Evolutionary conservation across 2,113 vertebrate species (phyloP).

Genomic region (Rhadina sibilatrix): DNA sequence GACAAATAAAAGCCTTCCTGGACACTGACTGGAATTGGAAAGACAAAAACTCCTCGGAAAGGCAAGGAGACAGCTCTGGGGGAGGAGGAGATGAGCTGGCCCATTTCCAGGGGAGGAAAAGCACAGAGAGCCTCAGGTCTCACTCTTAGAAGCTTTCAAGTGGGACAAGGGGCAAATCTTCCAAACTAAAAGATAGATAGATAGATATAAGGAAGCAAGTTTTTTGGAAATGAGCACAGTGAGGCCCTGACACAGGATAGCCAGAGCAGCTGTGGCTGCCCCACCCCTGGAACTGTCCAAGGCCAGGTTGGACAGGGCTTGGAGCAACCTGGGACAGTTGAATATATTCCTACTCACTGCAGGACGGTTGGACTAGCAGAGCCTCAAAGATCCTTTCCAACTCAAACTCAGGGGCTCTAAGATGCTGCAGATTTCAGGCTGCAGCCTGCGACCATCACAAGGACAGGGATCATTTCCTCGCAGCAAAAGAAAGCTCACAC

Average conservation of each 20-base stretch:
- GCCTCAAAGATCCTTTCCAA: not conserved
- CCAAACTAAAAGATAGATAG: not conserved
- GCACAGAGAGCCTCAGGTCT: not conserved
- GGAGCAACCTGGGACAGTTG: not conserved
- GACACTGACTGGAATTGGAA: not conserved
- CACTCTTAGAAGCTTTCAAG: not conserved
- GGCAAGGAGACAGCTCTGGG: not conserved
- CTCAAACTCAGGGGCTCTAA: not conserved
- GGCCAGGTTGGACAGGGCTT: not conserved
- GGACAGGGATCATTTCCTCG: not conserved
- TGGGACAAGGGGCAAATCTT: not conserved
- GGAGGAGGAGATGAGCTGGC: not conserved
- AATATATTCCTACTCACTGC: not conserved
- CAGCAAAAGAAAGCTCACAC: not conserved
- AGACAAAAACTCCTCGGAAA: not conserved
- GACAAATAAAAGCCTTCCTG: not conserved
- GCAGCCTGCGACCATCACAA: rapidly evolving
- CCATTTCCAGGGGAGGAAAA: not conserved
- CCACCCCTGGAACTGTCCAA: not conserved
- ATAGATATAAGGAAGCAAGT: not conserved
- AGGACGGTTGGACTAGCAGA: not conserved
- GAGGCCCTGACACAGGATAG: not conserved
- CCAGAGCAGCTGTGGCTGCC: not conserved
- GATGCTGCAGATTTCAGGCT: not conserved
- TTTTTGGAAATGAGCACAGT: not conserved